These are phyloP conservation scores for Electrona antarctica DNA, from an alignment of 2,113 vertebrate genomes.

Conservation along the genomic window DNA sequence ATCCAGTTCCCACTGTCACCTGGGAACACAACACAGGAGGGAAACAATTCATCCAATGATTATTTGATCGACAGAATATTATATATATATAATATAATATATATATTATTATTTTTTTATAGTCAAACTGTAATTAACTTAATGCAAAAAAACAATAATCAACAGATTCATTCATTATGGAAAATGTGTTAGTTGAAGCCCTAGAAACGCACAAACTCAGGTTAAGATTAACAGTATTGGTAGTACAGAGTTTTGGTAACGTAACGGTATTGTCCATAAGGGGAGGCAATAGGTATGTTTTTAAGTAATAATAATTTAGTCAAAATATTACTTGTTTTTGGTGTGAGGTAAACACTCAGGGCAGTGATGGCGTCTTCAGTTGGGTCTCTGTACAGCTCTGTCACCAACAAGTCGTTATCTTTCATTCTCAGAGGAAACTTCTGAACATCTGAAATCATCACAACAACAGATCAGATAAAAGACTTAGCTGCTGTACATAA, in stretches of 20 bases:
- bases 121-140: too few relatives aligned
- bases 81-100: too few relatives aligned
- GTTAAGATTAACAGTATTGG: neutral
- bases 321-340: slow-evolving; percentile 85
- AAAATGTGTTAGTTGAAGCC: neutral
- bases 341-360: slow-evolving; percentile 92
- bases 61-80: too few relatives aligned
- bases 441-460: slow-evolving; percentile 82
- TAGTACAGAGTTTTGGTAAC: too few relatives aligned
- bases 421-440: slow-evolving; percentile 94
- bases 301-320: too few relatives aligned
- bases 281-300: too few relatives aligned
- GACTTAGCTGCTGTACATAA: neutral
- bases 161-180: too few relatives aligned
- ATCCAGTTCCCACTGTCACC: slow-evolving; percentile 96
- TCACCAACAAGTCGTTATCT: slow-evolving; percentile 92
- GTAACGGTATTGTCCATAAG: too few relatives aligned
- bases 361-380: slow-evolving; percentile 89
- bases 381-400: slow-evolving; percentile 90
- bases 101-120: too few relatives aligned
- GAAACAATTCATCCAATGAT: too few relatives aligned
- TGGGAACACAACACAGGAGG: slow-evolving; percentile 54
- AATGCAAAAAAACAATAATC: too few relatives aligned
- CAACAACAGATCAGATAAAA: neutral
- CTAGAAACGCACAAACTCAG: neutral